phyloP scores from a whole-genome alignment of 2,113 vertebrate species.

The Cololabis saira region DNA sequence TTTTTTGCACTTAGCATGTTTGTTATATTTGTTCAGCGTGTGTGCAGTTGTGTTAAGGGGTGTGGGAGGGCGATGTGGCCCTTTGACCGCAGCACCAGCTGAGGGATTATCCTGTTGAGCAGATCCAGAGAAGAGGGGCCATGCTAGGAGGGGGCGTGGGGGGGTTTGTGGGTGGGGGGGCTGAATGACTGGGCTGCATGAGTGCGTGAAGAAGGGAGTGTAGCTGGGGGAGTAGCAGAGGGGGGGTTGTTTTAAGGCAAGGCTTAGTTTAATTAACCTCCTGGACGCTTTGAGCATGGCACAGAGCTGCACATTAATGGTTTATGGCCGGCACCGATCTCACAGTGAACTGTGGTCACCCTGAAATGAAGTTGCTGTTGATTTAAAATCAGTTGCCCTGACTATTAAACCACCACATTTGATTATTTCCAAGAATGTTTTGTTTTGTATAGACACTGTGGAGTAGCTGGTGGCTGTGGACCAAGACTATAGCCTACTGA shows the following conservation, averaged over 20 bases:
- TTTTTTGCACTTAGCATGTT: too few species aligned
- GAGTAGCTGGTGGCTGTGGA: constrained; percentile 17
- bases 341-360: constrained; percentile 14
- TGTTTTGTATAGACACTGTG: not conserved
- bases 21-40: not conserved
- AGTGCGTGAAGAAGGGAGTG: not conserved
- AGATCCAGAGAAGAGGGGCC: constrained; percentile 63
- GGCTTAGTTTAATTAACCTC: constrained; percentile 74
- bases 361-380: constrained; percentile 1
- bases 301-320: constrained; percentile 44
- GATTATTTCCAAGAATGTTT: not conserved
- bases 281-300: constrained; percentile 45
- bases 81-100: constrained; percentile 69
- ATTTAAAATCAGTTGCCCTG: constrained; percentile 10
- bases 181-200: not conserved
- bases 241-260: constrained; percentile 43
- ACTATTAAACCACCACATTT: constrained; percentile 9
- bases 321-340: constrained; percentile 44
- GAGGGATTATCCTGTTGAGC: constrained; percentile 74
- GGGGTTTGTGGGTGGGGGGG: too few species aligned
- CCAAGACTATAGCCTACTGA: not conserved
- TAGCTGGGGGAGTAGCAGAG: not conserved
- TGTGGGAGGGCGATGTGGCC: constrained; percentile 26
- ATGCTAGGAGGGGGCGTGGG: constrained; percentile 26
- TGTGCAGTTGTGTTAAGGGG: constrained; percentile 27